Evolutionary conservation across 92 coral and sea anemone species (phyloP).

Genomic region (Hydrozoanthus gracilis): DNA sequence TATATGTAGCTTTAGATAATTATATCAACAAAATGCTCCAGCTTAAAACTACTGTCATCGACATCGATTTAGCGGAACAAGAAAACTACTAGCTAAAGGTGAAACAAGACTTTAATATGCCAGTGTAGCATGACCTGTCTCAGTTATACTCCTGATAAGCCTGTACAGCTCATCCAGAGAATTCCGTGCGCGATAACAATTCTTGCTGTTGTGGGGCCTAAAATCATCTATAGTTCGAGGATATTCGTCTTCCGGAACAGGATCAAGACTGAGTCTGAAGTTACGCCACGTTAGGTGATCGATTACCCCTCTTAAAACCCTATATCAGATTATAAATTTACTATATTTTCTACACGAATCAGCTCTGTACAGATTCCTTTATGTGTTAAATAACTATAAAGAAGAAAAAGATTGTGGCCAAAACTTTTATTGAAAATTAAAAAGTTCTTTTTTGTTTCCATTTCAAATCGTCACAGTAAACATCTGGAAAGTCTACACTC

Average conservation of each 20-base stretch:
- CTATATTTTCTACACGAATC: background rate
- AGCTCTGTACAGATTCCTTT: background rate
- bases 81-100: background rate
- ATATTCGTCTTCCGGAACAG: slow-evolving; percentile 20
- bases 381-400: background rate
- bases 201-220: slow-evolving; percentile 10
- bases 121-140: background rate
- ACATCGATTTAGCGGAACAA: background rate
- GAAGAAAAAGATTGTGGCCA: background rate
- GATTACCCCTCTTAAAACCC: background rate
- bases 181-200: slow-evolving; percentile 30
- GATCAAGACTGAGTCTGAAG: background rate
- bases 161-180: slow-evolving; percentile 17
- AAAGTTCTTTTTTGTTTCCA: background rate
- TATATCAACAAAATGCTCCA: background rate
- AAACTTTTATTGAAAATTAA: background rate
- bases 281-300: background rate
- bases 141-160: slow-evolving; percentile 20
- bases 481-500: slow-evolving; percentile 9
- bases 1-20: background rate
- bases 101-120: background rate
- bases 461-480: background rate
- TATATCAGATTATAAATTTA: background rate
- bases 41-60: background rate
- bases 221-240: background rate